A percentile compares a stretch with the other conserved stretches of the same genome.
phyloP scores from a whole-genome alignment of 2,113 vertebrate species.

The Carassius auratus region DNA sequence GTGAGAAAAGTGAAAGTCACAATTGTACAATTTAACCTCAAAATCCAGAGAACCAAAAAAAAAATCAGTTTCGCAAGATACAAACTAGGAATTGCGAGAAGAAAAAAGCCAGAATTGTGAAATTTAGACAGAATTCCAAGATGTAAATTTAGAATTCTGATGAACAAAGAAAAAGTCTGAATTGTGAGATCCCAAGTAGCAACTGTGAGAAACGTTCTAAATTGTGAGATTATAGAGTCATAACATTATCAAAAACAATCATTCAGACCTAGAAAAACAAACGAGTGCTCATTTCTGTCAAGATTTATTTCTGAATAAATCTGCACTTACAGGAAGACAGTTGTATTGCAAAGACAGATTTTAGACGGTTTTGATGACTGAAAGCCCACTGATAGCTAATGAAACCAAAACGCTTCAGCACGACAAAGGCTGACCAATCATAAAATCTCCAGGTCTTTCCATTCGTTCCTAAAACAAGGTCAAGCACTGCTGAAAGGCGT shows the following conservation, averaged over 20 bases:
- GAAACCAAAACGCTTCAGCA: constrained; percentile 9
- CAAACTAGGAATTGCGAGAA: too few relatives aligned
- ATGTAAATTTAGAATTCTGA: too few relatives aligned
- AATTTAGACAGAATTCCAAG: background rate
- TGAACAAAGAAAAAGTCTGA: too few relatives aligned
- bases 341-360: constrained; percentile 78
- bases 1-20: too few relatives aligned
- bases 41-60: too few relatives aligned
- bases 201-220: too few relatives aligned
- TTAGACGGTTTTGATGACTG: constrained; percentile 65
- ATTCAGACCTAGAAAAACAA: background rate
- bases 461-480: background rate
- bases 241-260: background rate
- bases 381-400: constrained; percentile 62
- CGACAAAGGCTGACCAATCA: background rate
- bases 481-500: background rate
- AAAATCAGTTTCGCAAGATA: too few relatives aligned
- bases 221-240: background rate
- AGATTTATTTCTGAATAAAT: constrained; percentile 73
- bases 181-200: too few relatives aligned
- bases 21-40: too few relatives aligned
- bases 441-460: background rate
- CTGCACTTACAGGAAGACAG: constrained; percentile 78
- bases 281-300: constrained; percentile 58
- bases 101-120: too few relatives aligned